Percentiles rank a stretch among this genome's conserved stretches.
Evolutionary conservation across 2,113 vertebrate species (phyloP).

Genomic region (Mesembrinibis cayennensis): DNA sequence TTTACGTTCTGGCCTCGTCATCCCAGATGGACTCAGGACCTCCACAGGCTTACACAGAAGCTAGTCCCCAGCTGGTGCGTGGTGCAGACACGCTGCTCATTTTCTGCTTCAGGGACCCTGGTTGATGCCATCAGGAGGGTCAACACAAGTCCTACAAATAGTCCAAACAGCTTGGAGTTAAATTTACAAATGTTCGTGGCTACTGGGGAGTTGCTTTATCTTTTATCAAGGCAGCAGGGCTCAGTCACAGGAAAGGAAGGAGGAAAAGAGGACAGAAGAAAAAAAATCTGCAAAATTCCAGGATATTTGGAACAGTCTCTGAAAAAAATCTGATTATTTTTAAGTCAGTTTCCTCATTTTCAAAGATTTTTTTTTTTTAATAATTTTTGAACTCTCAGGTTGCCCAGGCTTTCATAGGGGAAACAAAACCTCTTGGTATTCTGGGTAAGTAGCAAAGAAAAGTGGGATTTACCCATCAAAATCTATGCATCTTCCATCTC

Average conservation of each 20-base stretch:
- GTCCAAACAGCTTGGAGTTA: slow-evolving; percentile 3
- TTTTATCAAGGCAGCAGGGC: background rate
- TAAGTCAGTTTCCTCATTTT: background rate
- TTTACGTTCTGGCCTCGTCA: background rate
- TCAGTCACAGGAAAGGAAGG: background rate
- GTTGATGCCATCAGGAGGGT: background rate
- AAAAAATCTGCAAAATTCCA: background rate
- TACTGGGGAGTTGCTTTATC: background rate
- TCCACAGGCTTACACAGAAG: background rate
- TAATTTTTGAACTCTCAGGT: background rate
- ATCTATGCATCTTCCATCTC: background rate
- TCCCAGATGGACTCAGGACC: background rate
- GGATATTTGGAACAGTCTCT: background rate
- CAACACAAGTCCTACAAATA: background rate
- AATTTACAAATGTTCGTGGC: background rate
- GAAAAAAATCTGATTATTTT: background rate
- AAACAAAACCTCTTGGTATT: background rate
- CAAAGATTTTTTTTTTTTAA: background rate
- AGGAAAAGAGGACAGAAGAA: background rate
- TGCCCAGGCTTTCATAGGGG: background rate
- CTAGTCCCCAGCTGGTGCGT: slow-evolving; percentile 32
- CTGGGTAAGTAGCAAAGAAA: background rate
- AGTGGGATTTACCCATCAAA: background rate
- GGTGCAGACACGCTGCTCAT: background rate
- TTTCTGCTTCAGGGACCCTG: background rate